These are phyloP conservation scores for Dendrophyllia cribrosa DNA, from an alignment of 64 coral and sea anemone species.

Conservation along the genomic window DNA sequence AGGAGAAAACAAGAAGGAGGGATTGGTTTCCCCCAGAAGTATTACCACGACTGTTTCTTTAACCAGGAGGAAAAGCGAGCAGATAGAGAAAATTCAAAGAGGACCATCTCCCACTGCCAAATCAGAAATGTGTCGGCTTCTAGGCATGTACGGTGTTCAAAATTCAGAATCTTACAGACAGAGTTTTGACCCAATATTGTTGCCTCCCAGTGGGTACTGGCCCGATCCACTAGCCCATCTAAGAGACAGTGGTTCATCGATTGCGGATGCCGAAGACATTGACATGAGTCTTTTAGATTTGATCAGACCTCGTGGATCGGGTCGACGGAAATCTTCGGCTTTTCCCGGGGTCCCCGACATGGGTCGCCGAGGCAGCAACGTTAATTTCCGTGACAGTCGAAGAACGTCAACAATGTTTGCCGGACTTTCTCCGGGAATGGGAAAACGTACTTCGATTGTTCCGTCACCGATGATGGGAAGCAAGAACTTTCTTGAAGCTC, in stretches of 20 bases:
- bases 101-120: not conserved
- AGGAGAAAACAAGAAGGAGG: not conserved
- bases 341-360: slow-evolving; percentile 35
- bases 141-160: slow-evolving; percentile 78
- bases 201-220: slow-evolving; percentile 84
- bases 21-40: not conserved
- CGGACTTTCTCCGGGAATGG: not conserved
- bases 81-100: not conserved
- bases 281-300: slow-evolving; percentile 24
- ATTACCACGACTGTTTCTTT: slow-evolving; percentile 4
- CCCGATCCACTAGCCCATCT: slow-evolving; percentile 39
- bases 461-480: not conserved
- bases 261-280: not conserved
- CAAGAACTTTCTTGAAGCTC: slow-evolving; percentile 30
- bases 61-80: slow-evolving; percentile 25
- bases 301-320: slow-evolving; percentile 25
- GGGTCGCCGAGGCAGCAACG: slow-evolving; percentile 24
- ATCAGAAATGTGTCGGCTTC: slow-evolving; percentile 59
- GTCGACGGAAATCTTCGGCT: slow-evolving; percentile 45
- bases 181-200: slow-evolving; percentile 65
- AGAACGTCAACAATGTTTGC: not conserved
- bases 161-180: slow-evolving; percentile 71
- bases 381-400: slow-evolving; percentile 10
- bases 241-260: not conserved
- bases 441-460: slow-evolving; percentile 21